These are phyloP conservation scores for Noctilio leporinus DNA, from an alignment of 2,113 vertebrate species.

Conservation along the genomic window DNA sequence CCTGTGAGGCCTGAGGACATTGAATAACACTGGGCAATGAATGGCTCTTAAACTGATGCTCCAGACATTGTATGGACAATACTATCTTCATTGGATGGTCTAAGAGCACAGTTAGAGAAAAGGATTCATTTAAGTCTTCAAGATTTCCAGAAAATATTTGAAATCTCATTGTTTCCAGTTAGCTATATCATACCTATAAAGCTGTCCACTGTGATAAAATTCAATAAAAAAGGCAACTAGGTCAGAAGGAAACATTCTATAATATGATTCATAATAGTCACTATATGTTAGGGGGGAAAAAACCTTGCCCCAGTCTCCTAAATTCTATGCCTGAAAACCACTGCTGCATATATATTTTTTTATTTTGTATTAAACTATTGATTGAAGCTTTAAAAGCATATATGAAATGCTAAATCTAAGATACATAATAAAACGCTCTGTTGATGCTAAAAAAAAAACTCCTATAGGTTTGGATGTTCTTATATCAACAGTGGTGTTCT, in stretches of 20 bases:
- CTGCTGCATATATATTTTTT: conserved; percentile 46
- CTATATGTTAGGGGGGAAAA: background rate
- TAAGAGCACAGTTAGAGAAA: conserved; percentile 47
- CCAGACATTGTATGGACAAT: conserved; percentile 33
- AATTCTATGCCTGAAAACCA: conserved; percentile 64
- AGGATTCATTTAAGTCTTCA: conserved; percentile 36
- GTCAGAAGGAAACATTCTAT: background rate
- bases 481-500: background rate
- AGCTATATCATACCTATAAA: conserved; percentile 40
- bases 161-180: conserved; percentile 25
- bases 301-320: background rate
- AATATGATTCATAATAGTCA: background rate
- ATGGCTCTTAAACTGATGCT: conserved; percentile 78
- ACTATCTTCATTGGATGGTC: conserved; percentile 44
- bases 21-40: conserved; percentile 85
- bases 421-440: conserved; percentile 62
- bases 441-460: background rate
- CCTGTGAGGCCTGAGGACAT: conserved; percentile 97
- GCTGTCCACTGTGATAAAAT: conserved; percentile 45
- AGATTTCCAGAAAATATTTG: conserved; percentile 43
- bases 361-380: conserved; percentile 57
- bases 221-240: conserved; percentile 23
- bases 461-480: background rate
- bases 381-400: conserved; percentile 67
- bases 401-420: conserved; percentile 60